Evolutionary conservation across 2,888 invertebrate genomes (phyloP).

Genomic region (Congeria kusceri): DNA sequence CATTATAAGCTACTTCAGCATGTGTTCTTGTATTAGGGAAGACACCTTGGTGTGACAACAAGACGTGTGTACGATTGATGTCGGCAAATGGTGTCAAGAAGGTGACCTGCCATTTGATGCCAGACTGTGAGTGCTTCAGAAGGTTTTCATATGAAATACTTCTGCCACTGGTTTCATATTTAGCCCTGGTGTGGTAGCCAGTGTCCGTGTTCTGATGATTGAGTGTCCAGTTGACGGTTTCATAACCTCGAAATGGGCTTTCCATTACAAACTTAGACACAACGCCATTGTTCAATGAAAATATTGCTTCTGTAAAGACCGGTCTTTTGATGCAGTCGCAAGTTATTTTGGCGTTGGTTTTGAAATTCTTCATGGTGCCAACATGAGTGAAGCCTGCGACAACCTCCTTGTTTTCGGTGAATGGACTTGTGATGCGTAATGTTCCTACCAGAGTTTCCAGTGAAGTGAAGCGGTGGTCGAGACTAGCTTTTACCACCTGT

Average conservation of each 20-base stretch:
- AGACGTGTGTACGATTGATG: constrained; percentile 53
- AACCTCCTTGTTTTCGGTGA: constrained; percentile 56
- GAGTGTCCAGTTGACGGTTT: constrained; percentile 62
- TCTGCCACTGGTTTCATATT: constrained; percentile 68
- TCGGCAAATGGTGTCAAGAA: constrained; percentile 64
- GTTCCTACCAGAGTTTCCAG: constrained; percentile 62
- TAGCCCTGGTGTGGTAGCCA: constrained; percentile 59
- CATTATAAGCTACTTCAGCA: constrained; percentile 57
- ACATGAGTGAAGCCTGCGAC: constrained; percentile 60
- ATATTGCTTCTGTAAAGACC: constrained; percentile 47
- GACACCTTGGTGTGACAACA: constrained; percentile 53
- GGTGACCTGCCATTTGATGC: constrained; percentile 50
- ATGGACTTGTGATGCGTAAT: constrained; percentile 63
- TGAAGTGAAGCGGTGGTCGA: constrained; percentile 57
- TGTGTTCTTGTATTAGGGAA: constrained; percentile 55
- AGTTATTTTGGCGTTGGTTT: constrained; percentile 60
- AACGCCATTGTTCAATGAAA: constrained; percentile 48
- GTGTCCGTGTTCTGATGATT: constrained; percentile 57
- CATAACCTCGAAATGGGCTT: constrained; percentile 68
- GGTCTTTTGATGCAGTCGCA: constrained; percentile 51
- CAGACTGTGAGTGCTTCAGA: constrained; percentile 50
- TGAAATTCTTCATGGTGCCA: constrained; percentile 59
- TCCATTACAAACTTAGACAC: constrained; percentile 55
- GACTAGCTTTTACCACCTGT: constrained; percentile 61
- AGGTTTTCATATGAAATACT: constrained; percentile 60